Evolutionary conservation across 2,797 vertebrate species (phyloP).

Genomic region (Cryptoprocta ferox): DNA sequence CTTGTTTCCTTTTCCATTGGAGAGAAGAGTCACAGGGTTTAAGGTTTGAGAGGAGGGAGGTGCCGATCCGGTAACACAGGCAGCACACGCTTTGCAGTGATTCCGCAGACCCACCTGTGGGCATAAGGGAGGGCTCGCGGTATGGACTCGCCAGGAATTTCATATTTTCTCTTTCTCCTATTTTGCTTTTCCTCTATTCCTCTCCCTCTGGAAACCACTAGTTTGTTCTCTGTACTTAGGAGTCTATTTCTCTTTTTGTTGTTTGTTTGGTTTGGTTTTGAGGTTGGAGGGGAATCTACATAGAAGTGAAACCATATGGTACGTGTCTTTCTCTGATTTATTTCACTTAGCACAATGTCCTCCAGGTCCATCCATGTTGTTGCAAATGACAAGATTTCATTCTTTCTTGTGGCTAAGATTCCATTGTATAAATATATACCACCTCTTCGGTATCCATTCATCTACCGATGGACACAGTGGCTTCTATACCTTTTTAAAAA

Average conservation of each 20-base stretch:
- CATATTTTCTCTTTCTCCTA: not conserved
- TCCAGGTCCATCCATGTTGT: not conserved
- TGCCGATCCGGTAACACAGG: not conserved
- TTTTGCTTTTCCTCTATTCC: not conserved
- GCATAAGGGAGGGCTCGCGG: rapidly evolving
- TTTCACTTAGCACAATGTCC: not conserved
- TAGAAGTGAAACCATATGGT: not conserved
- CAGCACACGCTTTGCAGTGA: not conserved
- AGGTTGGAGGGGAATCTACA: not conserved
- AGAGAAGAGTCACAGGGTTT: not conserved
- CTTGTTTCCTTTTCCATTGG: not conserved
- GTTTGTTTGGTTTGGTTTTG: not conserved
- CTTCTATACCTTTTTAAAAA: too few species aligned
- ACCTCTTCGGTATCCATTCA: not conserved
- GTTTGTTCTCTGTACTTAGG: not conserved
- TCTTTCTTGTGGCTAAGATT: not conserved
- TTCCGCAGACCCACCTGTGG: rapidly evolving
- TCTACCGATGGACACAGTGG: not conserved
- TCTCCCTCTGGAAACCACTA: not conserved
- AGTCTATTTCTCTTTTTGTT: not conserved
- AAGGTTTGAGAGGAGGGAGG: not conserved
- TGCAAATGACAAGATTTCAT: not conserved
- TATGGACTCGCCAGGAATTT: not conserved
- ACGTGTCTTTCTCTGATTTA: not conserved
- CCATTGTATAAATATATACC: not conserved